Evolutionary conservation across 1,140 invertebrate genomes (phyloP).

Genomic region (Solen grandis): DNA sequence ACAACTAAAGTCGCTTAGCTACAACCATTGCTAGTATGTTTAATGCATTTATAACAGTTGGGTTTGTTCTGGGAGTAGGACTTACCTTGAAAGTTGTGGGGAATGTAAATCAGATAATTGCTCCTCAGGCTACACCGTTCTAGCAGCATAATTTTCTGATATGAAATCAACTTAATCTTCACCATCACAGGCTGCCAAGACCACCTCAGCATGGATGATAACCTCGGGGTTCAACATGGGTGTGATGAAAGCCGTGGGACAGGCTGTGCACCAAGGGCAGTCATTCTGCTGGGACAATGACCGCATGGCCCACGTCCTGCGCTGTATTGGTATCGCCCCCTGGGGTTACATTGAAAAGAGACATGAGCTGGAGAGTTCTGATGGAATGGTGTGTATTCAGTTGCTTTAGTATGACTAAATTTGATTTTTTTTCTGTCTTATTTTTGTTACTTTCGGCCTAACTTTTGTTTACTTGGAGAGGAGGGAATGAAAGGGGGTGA

Average conservation of each 20-base stretch:
- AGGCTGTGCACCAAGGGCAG: conserved; percentile 84
- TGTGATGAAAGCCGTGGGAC: conserved; percentile 81
- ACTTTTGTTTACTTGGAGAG: too few relatives aligned
- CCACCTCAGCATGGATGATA: conserved; percentile 98
- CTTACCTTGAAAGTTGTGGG: too few relatives aligned
- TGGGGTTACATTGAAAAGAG: conserved; percentile 98
- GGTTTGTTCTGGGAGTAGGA: too few relatives aligned
- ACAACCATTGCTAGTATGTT: too few relatives aligned
- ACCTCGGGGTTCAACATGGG: conserved; percentile 98
- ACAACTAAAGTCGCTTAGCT: too few relatives aligned
- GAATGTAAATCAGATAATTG: too few relatives aligned
- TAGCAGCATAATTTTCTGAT: too few relatives aligned
- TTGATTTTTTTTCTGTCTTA: background rate
- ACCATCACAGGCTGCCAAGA: conserved; percentile 94
- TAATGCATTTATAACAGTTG: too few relatives aligned
- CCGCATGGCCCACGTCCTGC: conserved; percentile 70
- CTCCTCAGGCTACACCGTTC: too few relatives aligned
- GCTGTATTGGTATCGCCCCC: conserved; percentile 94
- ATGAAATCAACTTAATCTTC: too few relatives aligned
- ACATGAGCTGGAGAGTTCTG: conserved; percentile 87
- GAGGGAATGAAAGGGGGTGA: too few relatives aligned
- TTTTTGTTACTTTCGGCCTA: too few relatives aligned
- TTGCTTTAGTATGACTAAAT: background rate
- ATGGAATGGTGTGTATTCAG: conserved; percentile 53
- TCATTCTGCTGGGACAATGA: conserved; percentile 75